These are phyloP conservation scores for Agonum fuliginosum DNA, from an alignment of 2,888 invertebrate genomes.

Conservation along the genomic window DNA sequence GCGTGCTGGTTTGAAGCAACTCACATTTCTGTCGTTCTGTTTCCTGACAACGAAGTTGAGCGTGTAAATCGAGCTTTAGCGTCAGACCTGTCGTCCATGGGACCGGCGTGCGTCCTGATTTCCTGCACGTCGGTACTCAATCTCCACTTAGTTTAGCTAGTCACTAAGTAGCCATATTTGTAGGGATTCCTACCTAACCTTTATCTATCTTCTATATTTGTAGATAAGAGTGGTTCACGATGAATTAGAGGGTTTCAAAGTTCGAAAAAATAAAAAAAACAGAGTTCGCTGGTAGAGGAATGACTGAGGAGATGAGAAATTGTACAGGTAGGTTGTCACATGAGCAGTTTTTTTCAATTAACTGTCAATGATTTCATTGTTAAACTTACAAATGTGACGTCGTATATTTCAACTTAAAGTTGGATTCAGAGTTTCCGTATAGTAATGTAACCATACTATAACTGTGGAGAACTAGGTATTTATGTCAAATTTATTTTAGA, in stretches of 20 bases:
- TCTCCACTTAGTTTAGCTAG: constrained; percentile 33
- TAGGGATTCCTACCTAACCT: constrained; percentile 36
- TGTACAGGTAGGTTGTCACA: too few species aligned
- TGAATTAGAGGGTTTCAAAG: neutral
- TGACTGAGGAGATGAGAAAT: too few species aligned
- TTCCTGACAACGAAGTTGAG: constrained; percentile 36
- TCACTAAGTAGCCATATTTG: constrained; percentile 48
- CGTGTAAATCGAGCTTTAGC: constrained; percentile 56
- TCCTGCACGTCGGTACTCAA: constrained; percentile 28
- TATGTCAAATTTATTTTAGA: too few species aligned
- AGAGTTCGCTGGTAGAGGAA: neutral
- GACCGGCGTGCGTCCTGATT: constrained; percentile 49
- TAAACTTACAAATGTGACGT: too few species aligned
- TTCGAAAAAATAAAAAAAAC: too few species aligned
- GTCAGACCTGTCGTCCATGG: constrained; percentile 58
- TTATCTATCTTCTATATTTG: constrained; percentile 26
- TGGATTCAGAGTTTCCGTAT: too few species aligned
- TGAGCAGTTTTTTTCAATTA: too few species aligned
- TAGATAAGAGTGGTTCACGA: neutral
- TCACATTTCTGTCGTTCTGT: neutral
- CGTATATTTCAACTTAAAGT: too few species aligned
- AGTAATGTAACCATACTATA: too few species aligned
- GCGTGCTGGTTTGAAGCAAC: constrained; percentile 32
- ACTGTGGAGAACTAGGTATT: too few species aligned
- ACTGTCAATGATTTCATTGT: too few species aligned